Conservation (phyloP, 2,797 vertebrate species). For the Lagorchestes hirsutus region DNA sequence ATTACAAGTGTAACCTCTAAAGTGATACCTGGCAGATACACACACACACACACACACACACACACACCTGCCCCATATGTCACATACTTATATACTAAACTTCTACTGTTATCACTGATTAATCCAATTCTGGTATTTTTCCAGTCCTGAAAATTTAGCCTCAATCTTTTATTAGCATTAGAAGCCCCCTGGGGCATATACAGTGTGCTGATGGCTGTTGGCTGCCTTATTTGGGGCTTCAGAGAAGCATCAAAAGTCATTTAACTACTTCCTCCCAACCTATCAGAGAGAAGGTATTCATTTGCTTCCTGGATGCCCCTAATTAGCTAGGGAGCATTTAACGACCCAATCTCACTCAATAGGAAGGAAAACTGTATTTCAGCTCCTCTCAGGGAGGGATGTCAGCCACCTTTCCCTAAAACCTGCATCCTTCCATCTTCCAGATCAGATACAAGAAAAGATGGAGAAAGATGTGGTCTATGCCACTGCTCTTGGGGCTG, state of each 20-base stretch:
- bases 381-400: background rate
- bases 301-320: background rate
- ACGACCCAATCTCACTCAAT: background rate
- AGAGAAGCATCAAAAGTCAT: constrained; percentile 2
- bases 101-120: background rate
- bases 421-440: background rate
- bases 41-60: background rate
- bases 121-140: constrained; percentile 1
- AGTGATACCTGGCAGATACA: background rate
- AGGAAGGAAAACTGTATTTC: background rate
- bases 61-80: background rate
- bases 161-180: constrained; percentile 3
- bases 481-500: background rate
- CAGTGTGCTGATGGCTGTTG: background rate
- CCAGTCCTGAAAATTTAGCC: background rate
- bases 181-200: background rate
- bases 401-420: background rate
- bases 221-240: background rate
- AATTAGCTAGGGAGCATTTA: background rate
- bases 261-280: background rate
- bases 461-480: background rate
- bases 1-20: background rate
- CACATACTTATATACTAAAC: background rate
- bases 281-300: background rate
- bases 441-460: background rate